Base-by-base conservation (phyloP, 2,888 invertebrate species). In the Caenorhabditis sp. region DNA sequence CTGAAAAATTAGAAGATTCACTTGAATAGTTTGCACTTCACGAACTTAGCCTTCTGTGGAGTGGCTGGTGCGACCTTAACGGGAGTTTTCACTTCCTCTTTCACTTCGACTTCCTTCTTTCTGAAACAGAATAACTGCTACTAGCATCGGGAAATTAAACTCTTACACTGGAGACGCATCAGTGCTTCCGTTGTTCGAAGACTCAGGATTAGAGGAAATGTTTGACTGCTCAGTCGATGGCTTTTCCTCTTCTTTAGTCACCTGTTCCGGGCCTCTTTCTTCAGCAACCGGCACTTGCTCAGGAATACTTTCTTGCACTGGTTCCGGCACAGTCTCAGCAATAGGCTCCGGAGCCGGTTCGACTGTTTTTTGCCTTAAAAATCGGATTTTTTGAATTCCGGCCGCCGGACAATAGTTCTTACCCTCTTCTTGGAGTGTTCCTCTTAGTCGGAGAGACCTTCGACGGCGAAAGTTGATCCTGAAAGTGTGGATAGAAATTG, bases 371-470 rank as follows among this genome's bases (percentile, higher is more conserved):
- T n/a, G 26, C 2, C 46, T 46, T 5, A 46, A 26, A n/a, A 46
- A 11, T 6, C 9, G 15, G 22, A 11, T 8, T 46, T 24, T 6
- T 7, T 11, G 4, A 45, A 13, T 45, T 24, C 9, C 4, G 20
- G 11, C 20, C 13, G 8, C 13, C 48, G 4, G 27, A 2, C 15
- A 39, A 6, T 27, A 15, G 1, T 27, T n/a, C 41, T 37, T 55
- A 59, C 58, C 58, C 50, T 41, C 20, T 59, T 24, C 43, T 58
- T 6, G 68, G 58, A 43, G 68, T 52, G 11, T 45, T 39, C 20
- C 45, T 35, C 35, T 52, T 71, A 9, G 26, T 76, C 13, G 52
- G 70, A 30, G n/a, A n/a, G n/a, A n/a, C n/a, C n/a, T n/a, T n/a
- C n/a, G n/a, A n/a, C n/a, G n/a, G n/a, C n/a, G n/a, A n/a, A n/a